These are phyloP conservation scores for Rafetus swinhoei DNA, from an alignment of 2,113 vertebrate species.

Conservation along the genomic window DNA sequence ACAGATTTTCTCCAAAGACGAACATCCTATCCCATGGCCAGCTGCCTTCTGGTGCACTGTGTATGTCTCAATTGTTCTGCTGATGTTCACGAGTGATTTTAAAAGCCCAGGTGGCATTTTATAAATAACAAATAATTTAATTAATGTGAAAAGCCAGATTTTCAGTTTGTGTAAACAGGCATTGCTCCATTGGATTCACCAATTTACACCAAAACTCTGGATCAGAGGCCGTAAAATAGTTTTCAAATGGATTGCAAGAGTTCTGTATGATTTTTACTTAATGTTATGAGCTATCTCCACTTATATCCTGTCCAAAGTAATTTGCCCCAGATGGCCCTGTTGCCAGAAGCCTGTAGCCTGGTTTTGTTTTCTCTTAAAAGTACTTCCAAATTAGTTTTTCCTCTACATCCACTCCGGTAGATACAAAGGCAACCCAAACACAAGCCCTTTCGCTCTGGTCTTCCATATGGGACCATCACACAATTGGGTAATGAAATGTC, in stretches of 20 bases:
- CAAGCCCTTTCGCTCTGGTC: background rate
- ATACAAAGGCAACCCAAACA: slow-evolving; percentile 28
- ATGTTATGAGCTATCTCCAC: background rate
- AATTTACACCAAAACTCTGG: background rate
- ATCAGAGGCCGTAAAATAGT: background rate
- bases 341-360: slow-evolving; percentile 41
- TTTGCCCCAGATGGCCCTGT: slow-evolving; percentile 27
- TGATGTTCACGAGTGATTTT: background rate
- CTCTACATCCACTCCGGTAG: background rate
- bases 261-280: slow-evolving; percentile 3
- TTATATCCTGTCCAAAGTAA: background rate
- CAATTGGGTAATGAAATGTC: background rate
- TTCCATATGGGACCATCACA: background rate
- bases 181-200: background rate
- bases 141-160: background rate
- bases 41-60: background rate
- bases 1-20: background rate
- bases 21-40: background rate
- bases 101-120: background rate
- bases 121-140: background rate
- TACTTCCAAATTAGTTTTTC: background rate
- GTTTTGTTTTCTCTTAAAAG: slow-evolving; percentile 47
- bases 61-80: background rate
- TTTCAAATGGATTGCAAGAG: slow-evolving; percentile 16
- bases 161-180: background rate